Conservation (phyloP, 2,888 invertebrate genomes). For the Spisula solida region DNA sequence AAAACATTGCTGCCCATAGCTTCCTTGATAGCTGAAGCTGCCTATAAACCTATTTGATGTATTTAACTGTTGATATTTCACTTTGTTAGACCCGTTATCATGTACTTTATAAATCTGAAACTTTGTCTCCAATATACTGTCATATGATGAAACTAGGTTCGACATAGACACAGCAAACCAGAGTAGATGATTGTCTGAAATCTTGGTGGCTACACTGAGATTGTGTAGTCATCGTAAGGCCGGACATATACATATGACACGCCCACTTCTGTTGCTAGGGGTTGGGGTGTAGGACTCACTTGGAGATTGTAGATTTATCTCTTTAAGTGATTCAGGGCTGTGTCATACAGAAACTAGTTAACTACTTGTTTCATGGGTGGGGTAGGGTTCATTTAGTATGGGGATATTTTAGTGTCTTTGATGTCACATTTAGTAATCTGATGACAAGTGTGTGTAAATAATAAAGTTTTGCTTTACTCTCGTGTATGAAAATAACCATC, state of each 20-base stretch:
- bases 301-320: constrained; percentile 24
- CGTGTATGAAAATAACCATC: too few relatives aligned
- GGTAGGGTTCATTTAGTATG: constrained; percentile 35
- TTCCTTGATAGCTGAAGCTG: too few relatives aligned
- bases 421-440: constrained; percentile 66
- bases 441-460: constrained; percentile 35
- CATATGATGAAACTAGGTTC: constrained; percentile 57
- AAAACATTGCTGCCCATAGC: too few relatives aligned
- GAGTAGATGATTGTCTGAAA: constrained; percentile 57
- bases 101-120: too few relatives aligned
- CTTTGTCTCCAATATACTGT: too few relatives aligned
- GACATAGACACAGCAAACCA: constrained; percentile 44
- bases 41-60: too few relatives aligned
- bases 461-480: too few relatives aligned
- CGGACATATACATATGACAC: constrained; percentile 55
- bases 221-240: constrained; percentile 55
- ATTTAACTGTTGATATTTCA: too few relatives aligned
- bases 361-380: constrained; percentile 34
- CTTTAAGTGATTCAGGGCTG: constrained; percentile 10
- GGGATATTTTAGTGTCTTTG: constrained; percentile 38
- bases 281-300: constrained; percentile 15
- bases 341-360: constrained; percentile 44
- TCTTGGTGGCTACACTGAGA: constrained; percentile 58
- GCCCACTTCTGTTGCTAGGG: constrained; percentile 6
- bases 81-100: too few relatives aligned